Conservation (phyloP, 1,140 invertebrate genomes). For the Pectinophora gossypiella region DNA sequence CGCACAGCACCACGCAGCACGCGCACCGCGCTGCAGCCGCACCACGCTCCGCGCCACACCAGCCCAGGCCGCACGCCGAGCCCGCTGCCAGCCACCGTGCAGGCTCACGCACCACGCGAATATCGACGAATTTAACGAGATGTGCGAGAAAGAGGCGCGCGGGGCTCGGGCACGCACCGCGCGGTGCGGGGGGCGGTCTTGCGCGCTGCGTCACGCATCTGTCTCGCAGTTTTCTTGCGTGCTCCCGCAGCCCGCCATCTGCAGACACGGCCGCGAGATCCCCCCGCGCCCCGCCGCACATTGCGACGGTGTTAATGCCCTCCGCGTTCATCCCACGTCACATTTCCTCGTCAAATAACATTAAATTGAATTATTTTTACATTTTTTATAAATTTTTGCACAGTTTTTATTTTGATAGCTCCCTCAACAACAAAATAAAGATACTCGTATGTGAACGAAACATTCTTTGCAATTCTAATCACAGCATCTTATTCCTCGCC, state of each 20-base stretch:
- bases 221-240: slow-evolving; percentile 58
- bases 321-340: too few relatives aligned
- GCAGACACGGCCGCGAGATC: slow-evolving; percentile 47
- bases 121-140: slow-evolving; percentile 61
- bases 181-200: slow-evolving; percentile 54
- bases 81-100: slow-evolving; percentile 35
- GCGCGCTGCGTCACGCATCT: slow-evolving; percentile 72
- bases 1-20: slow-evolving; percentile 22
- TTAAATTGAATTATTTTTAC: too few relatives aligned
- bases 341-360: too few relatives aligned
- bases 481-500: too few relatives aligned
- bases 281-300: slow-evolving; percentile 21
- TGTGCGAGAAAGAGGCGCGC: slow-evolving; percentile 24
- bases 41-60: slow-evolving; percentile 35
- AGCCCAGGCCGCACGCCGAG: slow-evolving; percentile 20
- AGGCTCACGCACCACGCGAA: slow-evolving; percentile 54
- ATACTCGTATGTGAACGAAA: too few relatives aligned
- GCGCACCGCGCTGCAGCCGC: slow-evolving; percentile 13
- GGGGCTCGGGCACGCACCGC: slow-evolving; percentile 47
- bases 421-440: too few relatives aligned
- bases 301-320: too few relatives aligned
- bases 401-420: too few relatives aligned
- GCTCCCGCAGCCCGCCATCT: slow-evolving; percentile 59
- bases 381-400: too few relatives aligned
- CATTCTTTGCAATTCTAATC: too few relatives aligned